A percentile compares a stretch with the other conserved stretches of the same genome.
Evolutionary conservation across 1,140 invertebrate genomes (phyloP).

Genomic region (Matsumurasca onukii): DNA sequence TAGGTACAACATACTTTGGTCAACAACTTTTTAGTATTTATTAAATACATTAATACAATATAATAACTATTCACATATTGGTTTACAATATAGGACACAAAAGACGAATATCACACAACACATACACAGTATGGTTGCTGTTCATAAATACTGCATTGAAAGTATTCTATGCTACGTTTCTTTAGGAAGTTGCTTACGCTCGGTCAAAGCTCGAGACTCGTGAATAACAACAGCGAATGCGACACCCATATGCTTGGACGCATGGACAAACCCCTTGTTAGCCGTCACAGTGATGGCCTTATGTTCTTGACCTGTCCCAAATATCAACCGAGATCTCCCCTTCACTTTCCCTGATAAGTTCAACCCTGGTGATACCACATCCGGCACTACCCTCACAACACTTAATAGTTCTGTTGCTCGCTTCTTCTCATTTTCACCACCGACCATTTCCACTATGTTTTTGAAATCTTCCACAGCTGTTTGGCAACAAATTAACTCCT

Average conservation of each 20-base stretch:
- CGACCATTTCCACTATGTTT: constrained; percentile 76
- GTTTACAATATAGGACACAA: too few relatives aligned
- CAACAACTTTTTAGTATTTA: too few relatives aligned
- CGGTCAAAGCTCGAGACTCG: constrained; percentile 83
- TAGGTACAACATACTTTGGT: too few relatives aligned
- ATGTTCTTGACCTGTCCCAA: constrained; percentile 80
- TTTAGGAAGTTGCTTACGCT: constrained; percentile 64
- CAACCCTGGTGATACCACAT: constrained; percentile 57
- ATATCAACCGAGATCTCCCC: constrained; percentile 70
- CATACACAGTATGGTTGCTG: too few relatives aligned
- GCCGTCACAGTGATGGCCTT: constrained; percentile 87
- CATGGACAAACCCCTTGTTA: constrained; percentile 86
- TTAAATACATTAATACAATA: too few relatives aligned
- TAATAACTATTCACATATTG: too few relatives aligned
- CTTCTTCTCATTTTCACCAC: constrained; percentile 70
- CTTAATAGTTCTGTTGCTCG: constrained; percentile 68
- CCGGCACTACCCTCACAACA: constrained; percentile 66
- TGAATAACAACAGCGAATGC: constrained; percentile 83
- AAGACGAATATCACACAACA: too few relatives aligned
- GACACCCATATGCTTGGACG: constrained; percentile 84
- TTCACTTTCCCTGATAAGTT: constrained; percentile 71
- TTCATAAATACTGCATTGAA: too few relatives aligned
- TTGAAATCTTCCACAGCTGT: constrained; percentile 80
- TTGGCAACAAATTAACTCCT: constrained; percentile 75
- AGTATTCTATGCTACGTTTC: too few relatives aligned